These are phyloP conservation scores for Bubo scandiacus DNA, from an alignment of 2,113 vertebrate genomes.

Conservation along the genomic window DNA sequence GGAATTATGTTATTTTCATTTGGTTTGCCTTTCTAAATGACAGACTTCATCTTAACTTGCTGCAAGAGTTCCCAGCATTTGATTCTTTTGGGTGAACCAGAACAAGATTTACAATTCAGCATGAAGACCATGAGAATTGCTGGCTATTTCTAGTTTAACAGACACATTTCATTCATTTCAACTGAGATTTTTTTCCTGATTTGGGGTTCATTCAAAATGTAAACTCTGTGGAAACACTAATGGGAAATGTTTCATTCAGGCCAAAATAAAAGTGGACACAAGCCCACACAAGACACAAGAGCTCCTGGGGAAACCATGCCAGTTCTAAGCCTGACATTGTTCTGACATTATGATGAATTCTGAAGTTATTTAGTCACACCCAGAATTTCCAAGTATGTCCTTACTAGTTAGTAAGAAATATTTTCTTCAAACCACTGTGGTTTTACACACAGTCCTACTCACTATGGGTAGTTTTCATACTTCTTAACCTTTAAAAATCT, in stretches of 20 bases:
- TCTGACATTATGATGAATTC: neutral
- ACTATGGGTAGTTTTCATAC: neutral
- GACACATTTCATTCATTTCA: neutral
- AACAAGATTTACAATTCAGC: neutral
- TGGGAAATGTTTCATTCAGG: neutral
- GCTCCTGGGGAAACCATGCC: neutral
- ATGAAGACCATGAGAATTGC: neutral
- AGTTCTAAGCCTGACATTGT: neutral
- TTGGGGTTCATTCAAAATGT: neutral
- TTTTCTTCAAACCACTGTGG: neutral
- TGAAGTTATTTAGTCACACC: neutral
- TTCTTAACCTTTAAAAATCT: slow-evolving; percentile 8
- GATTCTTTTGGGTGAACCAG: neutral
- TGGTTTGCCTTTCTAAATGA: neutral
- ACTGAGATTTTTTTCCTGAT: neutral
- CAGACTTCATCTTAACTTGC: neutral
- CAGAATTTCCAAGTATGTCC: neutral
- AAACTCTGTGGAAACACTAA: neutral
- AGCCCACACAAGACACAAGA: neutral
- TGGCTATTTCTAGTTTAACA: neutral
- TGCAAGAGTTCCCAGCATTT: neutral
- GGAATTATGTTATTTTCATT: neutral
- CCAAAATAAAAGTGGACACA: neutral
- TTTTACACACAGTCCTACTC: neutral
- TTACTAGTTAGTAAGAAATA: neutral